Conservation (phyloP, 2,113 vertebrate species). For the Rhabdomys dilectus region DNA sequence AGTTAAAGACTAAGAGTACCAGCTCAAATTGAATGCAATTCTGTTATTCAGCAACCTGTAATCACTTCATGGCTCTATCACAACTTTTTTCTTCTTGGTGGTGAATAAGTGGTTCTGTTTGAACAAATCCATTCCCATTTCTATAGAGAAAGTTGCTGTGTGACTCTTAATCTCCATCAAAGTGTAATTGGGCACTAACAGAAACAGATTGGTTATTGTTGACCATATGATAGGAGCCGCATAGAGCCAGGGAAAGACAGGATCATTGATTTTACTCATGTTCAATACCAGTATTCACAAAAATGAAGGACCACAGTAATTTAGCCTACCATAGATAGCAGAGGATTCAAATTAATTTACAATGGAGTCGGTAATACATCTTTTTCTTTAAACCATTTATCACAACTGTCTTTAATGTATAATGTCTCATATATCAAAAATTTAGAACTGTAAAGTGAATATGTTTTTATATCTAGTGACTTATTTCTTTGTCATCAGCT, state of each 20-base stretch:
- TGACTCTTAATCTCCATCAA: slow-evolving; percentile 51
- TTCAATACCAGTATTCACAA: slow-evolving; percentile 11
- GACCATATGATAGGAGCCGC: background rate
- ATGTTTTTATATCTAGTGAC: background rate
- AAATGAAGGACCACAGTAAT: slow-evolving; percentile 16
- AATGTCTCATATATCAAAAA: background rate
- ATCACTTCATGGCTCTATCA: slow-evolving; percentile 1
- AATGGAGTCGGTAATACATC: background rate
- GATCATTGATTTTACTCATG: slow-evolving; percentile 63
- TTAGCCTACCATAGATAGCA: background rate
- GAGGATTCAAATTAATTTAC: slow-evolving; percentile 22
- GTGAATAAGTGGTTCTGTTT: slow-evolving; percentile 30
- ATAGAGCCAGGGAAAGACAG: slow-evolving; percentile 12
- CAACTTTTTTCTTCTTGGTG: slow-evolving; percentile 10
- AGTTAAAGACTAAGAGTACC: background rate
- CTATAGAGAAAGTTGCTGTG: slow-evolving; percentile 25
- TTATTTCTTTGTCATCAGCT: background rate
- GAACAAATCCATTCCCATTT: slow-evolving; percentile 39
- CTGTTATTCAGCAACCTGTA: background rate
- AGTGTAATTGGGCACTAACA: slow-evolving; percentile 54
- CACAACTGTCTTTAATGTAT: background rate
- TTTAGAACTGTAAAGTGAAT: background rate
- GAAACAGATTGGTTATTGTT: slow-evolving; percentile 53
- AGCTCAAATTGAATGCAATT: background rate
- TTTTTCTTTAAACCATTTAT: slow-evolving; percentile 19